Evolutionary conservation across 2,888 invertebrate genomes (phyloP), one percentile per base, ranked within the genome.

Genomic region (Cristatella mucedo): DNA sequence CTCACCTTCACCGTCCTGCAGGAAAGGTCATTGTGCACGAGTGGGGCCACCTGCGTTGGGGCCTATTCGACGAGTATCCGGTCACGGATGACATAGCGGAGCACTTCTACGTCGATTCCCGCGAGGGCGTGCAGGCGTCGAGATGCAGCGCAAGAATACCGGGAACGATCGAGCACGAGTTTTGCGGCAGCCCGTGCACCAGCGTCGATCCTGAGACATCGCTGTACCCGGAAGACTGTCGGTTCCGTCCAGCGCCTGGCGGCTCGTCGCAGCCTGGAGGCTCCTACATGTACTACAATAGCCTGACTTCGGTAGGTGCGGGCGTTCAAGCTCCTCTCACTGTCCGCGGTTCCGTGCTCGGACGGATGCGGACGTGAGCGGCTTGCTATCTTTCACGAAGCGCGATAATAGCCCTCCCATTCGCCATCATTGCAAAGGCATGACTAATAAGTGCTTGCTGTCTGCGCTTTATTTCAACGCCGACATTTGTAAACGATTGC

Each of bases 31-130:
- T 76, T 29, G 67, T 74, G 1, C 71, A 71, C 49, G 73, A 76
- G 50, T 76, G 74, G 68, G 71, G 73, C 3, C 75, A 73, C 61
- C 76, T 73, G 54, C 70, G 75, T 1, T 76, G 75, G 58, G 76
- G 76, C 2, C 73, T 76, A 1, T 76, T 76, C 53, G 75, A 76
- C 49, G 76, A 76, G 56, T 69, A 70, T 42, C 36, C 36, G 26
- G 26, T 36, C 5, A 29, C 24, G n/a, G 36, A 36, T 13, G n/a
- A n/a, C n/a, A 24, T 36, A 22, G 26, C 36, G 6, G 36, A 36
- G 26, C 36, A 36, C 26, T 36, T 36, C 19, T 36, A 36, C 36
- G 22, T 29, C 11, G 24, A 22, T 7, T 13, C 36, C 11, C 22
- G 24, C 5, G 18, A 36, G 16, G 26, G 7, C 11, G 26, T 36